Base-by-base conservation (phyloP, 2,888 invertebrate species). In the Phortica okadai region DNA sequence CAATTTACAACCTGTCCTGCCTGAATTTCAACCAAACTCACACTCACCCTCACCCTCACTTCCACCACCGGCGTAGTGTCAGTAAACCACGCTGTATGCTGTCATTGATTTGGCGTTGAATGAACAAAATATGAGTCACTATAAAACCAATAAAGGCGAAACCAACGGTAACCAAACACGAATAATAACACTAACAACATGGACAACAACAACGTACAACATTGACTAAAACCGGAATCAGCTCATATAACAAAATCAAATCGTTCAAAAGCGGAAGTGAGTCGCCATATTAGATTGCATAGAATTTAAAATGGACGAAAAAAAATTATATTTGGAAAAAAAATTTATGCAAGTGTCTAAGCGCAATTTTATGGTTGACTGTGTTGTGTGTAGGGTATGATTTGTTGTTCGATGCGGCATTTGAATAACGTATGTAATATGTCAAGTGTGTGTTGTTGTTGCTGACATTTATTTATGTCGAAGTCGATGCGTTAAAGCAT, bases 111-210 rank as follows among this genome's bases (percentile, higher is more conserved):
- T 54, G 25, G 33, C 72, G 25, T 58, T 33, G 62, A 16, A 21
- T 76, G 78, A 75, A 85, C 82, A 84, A 87, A 86, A 86, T 86
- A 87, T 85, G 87, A 87, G 84, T 83, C 84, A 87, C 85, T 87
- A 85, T 85, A 83, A 84, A 85, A 82, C 79, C 85, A 85, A 86
- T 86, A 86, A 86, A 86, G 82, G 76, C 75, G 78, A 69, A 73
- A 64, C 76, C 74, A 78, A 33, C 62, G 50, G 70, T 64, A 75
- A 62, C 69, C 58, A 56, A 74, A 75, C 74, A 75, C n/a, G 59
- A 59, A 58, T n/a, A 74, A 44, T 56, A 70, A 44, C 69, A 75
- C 42, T 41, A 59, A 72, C 69, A 73, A 64, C 59, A 74, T 14
- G 4, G 21, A 59, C 64, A 45, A 64, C 64, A 73, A 64, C 42